phyloP scores from a whole-genome alignment of 2,888 invertebrate genomes.

The Resseliella maxima region DNA sequence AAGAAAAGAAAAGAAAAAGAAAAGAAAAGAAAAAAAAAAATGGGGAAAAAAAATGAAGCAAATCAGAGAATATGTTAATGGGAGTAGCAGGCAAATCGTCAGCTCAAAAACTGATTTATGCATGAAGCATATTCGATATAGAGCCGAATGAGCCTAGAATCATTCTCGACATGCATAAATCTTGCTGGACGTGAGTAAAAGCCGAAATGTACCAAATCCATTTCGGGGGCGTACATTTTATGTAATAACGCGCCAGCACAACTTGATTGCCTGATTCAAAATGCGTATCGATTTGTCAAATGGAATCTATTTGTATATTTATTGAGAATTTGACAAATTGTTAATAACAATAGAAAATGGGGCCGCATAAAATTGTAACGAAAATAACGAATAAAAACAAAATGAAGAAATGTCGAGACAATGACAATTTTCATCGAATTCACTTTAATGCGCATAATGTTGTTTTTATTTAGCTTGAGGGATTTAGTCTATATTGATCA shows the following conservation, averaged over 20 bases:
- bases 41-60: too few species aligned
- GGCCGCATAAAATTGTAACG: too few species aligned
- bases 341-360: conserved; percentile 25
- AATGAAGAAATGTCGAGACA: conserved; percentile 39
- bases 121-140: conserved; percentile 39
- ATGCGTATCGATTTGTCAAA: conserved; percentile 47
- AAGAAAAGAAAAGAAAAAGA: not conserved
- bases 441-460: not conserved
- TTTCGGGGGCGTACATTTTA: not conserved
- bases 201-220: not conserved
- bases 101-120: conserved; percentile 30
- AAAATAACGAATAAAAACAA: not conserved
- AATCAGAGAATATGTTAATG: conserved; percentile 8
- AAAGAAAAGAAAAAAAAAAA: too few species aligned
- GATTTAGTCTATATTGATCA: conserved; percentile 35
- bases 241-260: not conserved
- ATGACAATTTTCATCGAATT: not conserved
- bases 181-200: conserved; percentile 26
- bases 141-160: not conserved
- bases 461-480: conserved; percentile 4
- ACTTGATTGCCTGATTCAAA: not conserved
- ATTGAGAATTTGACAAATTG: conserved; percentile 26
- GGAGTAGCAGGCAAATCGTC: conserved; percentile 46
- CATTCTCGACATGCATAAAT: conserved; percentile 50
- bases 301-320: conserved; percentile 49